Evolutionary conservation across 2,888 invertebrate genomes (phyloP).

Genomic region (Heliconius cydno): DNA sequence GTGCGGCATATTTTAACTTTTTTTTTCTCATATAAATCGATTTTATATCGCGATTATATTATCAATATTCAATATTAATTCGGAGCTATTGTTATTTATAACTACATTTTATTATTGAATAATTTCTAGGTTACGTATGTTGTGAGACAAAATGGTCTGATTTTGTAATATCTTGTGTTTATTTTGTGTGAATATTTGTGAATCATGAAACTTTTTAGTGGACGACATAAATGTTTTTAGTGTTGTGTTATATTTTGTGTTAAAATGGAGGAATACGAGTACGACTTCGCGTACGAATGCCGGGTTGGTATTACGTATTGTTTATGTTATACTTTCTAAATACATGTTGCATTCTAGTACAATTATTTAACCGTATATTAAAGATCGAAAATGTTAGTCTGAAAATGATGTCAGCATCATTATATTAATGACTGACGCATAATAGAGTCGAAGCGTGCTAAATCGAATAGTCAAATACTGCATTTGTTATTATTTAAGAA

Average conservation of each 20-base stretch:
- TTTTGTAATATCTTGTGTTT: slow-evolving; percentile 52
- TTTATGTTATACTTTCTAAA: slow-evolving; percentile 24
- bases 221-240: slow-evolving; percentile 53
- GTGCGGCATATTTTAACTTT: slow-evolving; percentile 49
- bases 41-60: slow-evolving; percentile 2
- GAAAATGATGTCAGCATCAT: not conserved
- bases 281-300: slow-evolving; percentile 87
- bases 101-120: not conserved
- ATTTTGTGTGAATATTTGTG: slow-evolving; percentile 43
- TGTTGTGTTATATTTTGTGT: slow-evolving; percentile 58
- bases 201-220: slow-evolving; percentile 58
- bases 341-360: not conserved
- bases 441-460: not conserved
- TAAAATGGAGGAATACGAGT: slow-evolving; percentile 82
- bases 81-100: not conserved
- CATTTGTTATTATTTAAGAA: not conserved
- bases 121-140: slow-evolving; percentile 24
- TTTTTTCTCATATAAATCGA: slow-evolving; percentile 7
- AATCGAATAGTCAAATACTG: not conserved
- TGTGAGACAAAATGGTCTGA: slow-evolving; percentile 31
- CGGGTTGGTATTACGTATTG: slow-evolving; percentile 80
- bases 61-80: not conserved
- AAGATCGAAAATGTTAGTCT: not conserved
- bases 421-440: slow-evolving; percentile 4
- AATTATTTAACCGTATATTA: not conserved